Conservation (phyloP, 2,797 vertebrate species). For the Lateolabrax maculatus region DNA sequence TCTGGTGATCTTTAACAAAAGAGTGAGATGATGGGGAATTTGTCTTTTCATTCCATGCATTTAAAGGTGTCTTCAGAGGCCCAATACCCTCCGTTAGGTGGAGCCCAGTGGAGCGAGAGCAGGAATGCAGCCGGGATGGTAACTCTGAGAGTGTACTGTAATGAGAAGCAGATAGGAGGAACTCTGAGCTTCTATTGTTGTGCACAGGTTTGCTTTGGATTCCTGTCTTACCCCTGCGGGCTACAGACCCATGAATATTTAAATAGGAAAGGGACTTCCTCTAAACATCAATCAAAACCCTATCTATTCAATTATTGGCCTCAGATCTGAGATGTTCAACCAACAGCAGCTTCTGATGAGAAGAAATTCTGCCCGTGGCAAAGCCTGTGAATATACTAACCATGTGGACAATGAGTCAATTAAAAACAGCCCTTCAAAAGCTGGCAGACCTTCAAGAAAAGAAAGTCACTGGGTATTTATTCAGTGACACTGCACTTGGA, state of each 20-base stretch:
- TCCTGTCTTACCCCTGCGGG: slow-evolving; percentile 77
- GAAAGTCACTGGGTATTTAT: slow-evolving; percentile 57
- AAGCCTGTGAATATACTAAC: slow-evolving; percentile 64
- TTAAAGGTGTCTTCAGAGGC: slow-evolving; percentile 46
- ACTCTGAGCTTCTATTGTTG: slow-evolving; percentile 78
- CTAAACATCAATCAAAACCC: slow-evolving; percentile 85
- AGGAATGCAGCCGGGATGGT: slow-evolving; percentile 69
- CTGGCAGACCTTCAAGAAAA: slow-evolving; percentile 66
- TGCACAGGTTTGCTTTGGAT: slow-evolving; percentile 78
- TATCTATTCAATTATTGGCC: slow-evolving; percentile 83
- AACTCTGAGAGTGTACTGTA: slow-evolving; percentile 74
- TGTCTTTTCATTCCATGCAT: slow-evolving; percentile 54
- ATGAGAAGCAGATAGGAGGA: slow-evolving; percentile 82
- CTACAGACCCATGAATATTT: slow-evolving; percentile 85
- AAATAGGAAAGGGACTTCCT: slow-evolving; percentile 83
- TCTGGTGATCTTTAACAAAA: slow-evolving; percentile 53
- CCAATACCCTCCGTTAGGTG: slow-evolving; percentile 52
- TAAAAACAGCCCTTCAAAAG: slow-evolving; percentile 69
- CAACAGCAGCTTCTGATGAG: slow-evolving; percentile 76
- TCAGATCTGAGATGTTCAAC: slow-evolving; percentile 78
- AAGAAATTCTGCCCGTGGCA: slow-evolving; percentile 72
- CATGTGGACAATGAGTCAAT: slow-evolving; percentile 80
- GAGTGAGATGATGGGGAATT: slow-evolving; percentile 54
- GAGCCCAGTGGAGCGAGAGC: slow-evolving; percentile 41
- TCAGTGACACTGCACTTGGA: slow-evolving; percentile 71